Base-by-base conservation (phyloP, 2,888 invertebrate species). In the Galerucella pusilla region DNA sequence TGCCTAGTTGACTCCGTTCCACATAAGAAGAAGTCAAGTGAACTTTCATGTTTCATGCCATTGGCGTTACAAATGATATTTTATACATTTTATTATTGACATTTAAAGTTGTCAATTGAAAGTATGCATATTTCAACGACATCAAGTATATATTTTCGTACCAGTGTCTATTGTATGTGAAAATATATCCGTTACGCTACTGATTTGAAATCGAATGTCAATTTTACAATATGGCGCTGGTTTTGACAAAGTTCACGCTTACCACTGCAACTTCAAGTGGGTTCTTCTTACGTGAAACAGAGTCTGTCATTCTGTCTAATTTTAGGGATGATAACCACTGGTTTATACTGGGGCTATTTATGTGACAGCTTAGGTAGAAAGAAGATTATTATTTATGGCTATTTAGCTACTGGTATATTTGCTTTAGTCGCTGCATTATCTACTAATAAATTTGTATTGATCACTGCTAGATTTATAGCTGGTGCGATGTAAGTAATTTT, bases 281-380 rank as follows among this genome's bases (percentile, higher is more conserved):
- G 28, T 28, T 28, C 28, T 28, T 28, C 28, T 28, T 28, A 28
- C 1, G 28, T 28, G 28, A 2, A 28, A 28, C 28, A 3, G 28
- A 28, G 28, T 28, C 4, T 28, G 28, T 42, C 7, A 42, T 49
- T 20, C 9, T 59, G 35, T 67, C 16, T 77, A 46, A 71, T 82
- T 83, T 0, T 84, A 93, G 94, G 94, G 35, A 94, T 94, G 93
- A 91, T 93, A 78, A 88, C 90, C 1, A 93, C 94, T 35, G 92
- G 93, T 0, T 89, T 93, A 84, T 78, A 93, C 4, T 94, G 94
- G 94, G 94, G 94, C 0, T 93, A 92, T 83, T 85, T 94, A 7
- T 92, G 93, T 0, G 94, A 94, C 83, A 92, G 92, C 0, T 89
- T 92, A 75, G 94, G 94, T 9, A 89, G 93, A 74, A 90, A 90